Evolutionary conservation across 2,888 invertebrate genomes (phyloP), one percentile per base, ranked within the genome.

Genomic region (Branchellion lobata): DNA sequence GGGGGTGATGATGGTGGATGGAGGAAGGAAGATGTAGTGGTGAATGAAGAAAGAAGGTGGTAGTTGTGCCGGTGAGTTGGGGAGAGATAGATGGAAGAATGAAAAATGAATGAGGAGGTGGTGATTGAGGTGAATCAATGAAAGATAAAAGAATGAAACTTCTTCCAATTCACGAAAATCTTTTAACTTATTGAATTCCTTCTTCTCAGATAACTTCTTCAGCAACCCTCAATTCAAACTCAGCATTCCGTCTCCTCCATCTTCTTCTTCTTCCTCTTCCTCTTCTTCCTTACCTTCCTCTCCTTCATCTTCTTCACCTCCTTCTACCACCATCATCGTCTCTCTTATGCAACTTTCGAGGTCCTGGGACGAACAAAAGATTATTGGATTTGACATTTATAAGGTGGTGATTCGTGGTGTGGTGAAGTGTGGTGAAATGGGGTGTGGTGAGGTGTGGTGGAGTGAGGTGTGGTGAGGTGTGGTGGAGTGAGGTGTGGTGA

Each of bases 171-270:
- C n/a, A n/a, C n/a, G n/a, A n/a, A n/a, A n/a, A n/a, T n/a, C n/a
- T n/a, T n/a, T n/a, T n/a, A n/a, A n/a, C n/a, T n/a, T n/a, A n/a
- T n/a, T n/a, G n/a, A n/a, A n/a, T n/a, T n/a, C n/a, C n/a, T n/a
- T n/a, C n/a, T n/a, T 29, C 36, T 1, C 77, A 77, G 77, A 77
- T 27, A 33, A 65, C 65, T 86, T 85, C 82, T 87, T 86, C 86
- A 85, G 83, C 79, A 87, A 87, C 80, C 87, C 87, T 1, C 87
- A 87, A 82, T 86, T 85, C 81, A 82, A 81, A 53, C 81, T 87
- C 18, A 83, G 82, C 0, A 78, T 87, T 74, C 81, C 80, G 2
- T 84, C 85, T 53, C 53, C 31, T 27, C 24, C 75, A 24, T 29
- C 29, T 18, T 0, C 24, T 1, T 29, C 29, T 33, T 14, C 14